Base-by-base conservation (phyloP, 2,888 invertebrate species). In the Xylota sylvarum region DNA sequence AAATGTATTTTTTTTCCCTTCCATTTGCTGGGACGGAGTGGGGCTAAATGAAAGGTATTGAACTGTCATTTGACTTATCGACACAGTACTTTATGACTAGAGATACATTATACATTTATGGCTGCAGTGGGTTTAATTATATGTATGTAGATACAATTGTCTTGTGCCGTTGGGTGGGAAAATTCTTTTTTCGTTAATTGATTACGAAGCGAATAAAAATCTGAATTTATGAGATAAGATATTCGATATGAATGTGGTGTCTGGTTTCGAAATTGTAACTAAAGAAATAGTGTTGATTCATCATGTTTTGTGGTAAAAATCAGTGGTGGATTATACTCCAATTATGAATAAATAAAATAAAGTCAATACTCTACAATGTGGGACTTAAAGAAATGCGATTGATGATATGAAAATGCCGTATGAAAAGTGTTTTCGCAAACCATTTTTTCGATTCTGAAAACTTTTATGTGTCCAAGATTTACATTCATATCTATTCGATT, bases 181-280 rank as follows among this genome's bases (percentile, higher is more conserved):
- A 52, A 52, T 35, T 48, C 23, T 19, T 60, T 60, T 60, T 64
- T 12, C 62, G 6, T 30, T 7, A 37, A 37, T 48, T 58, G 37
- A 10, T 10, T 50, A 58, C 40, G 27, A 27, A 37, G 27, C n/a
- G 23, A 40, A 40, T 32, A n/a, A 12, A 17, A 67, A 67, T 65
- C 17, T 12, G 14, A 35, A 23, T 43, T 55, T 7, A 19, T 43
- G n/a, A 46, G 64, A 56, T 78, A 56, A 64, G 73, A 52, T 23
- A 78, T 46, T 23, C 27, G 60, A 78, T 78, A 78, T 67, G 37
- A 19, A 62, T 7, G 17, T 46, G 55, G 64, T 37, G 48, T 62
- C 46, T 48, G 67, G 60, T 46, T 64, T 77, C 32, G 4, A 37
- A 40, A 12, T 43, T 14, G 43, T 43, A 43, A 14, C 40, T 43